These are phyloP conservation scores for Dicyrtoma fusca DNA, from an alignment of 2,888 invertebrate species.

Conservation along the genomic window DNA sequence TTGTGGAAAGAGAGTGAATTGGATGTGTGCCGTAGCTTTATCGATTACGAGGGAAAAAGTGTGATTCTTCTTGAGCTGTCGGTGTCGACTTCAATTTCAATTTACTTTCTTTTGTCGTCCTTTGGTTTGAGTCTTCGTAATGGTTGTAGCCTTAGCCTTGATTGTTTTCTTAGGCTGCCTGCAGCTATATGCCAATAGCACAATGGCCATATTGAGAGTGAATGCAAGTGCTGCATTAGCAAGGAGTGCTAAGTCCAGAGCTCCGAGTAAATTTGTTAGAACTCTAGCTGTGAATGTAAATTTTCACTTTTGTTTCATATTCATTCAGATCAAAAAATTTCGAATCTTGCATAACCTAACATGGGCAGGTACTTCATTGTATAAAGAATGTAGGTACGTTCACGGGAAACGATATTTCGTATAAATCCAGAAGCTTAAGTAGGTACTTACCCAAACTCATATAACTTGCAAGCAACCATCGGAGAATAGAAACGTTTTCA, in stretches of 20 bases:
- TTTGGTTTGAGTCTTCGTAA: background rate
- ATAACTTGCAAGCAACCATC: conserved; percentile 79
- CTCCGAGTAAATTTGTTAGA: conserved; percentile 28
- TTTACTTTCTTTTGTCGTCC: conserved; percentile 1
- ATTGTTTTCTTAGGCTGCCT: background rate
- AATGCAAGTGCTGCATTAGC: conserved; percentile 20
- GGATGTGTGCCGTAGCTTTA: too few species aligned
- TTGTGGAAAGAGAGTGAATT: too few species aligned
- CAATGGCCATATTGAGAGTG: conserved; percentile 29
- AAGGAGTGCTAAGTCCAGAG: conserved; percentile 22
- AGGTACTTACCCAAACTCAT: conserved; percentile 75
- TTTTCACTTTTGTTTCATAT: too few species aligned
- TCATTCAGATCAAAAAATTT: too few species aligned
- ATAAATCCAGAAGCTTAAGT: too few species aligned
- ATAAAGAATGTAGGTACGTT: too few species aligned
- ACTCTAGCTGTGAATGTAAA: conserved; percentile 19
- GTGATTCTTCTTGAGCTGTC: too few species aligned
- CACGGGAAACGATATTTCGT: background rate
- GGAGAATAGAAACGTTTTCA: conserved; percentile 74
- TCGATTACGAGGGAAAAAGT: too few species aligned
- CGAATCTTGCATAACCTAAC: too few species aligned
- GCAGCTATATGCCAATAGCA: conserved; percentile 4
- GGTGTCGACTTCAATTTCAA: background rate
- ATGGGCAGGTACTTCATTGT: too few species aligned
- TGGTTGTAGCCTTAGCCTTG: background rate